Evolutionary conservation across 1,140 invertebrate species (phyloP), one percentile per base, ranked within the genome.

Genomic region (Oreohelix idahoensis): DNA sequence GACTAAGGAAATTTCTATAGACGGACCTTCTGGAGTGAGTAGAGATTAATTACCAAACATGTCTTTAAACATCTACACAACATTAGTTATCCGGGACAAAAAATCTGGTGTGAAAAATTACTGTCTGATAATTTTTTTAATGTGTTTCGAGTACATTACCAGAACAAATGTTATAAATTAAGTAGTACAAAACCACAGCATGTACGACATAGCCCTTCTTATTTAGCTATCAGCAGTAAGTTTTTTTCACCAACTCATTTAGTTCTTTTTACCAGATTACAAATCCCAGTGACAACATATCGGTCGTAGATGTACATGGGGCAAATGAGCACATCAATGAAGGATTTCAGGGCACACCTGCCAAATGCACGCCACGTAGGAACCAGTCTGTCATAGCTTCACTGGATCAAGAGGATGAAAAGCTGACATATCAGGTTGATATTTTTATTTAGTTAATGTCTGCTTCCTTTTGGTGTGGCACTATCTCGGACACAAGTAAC

Each of bases 401-500:
- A 35, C 35, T 84, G 35, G 83, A 83, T 17, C 76, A 1, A 42
- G 63, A 74, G 38, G 86, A 87, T 45, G 86, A 87, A 69, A 75
- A 81, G 36, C 84, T 87, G 10, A 85, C 86, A 10, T 87, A 87
- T 76, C 75, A 85, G 79, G 84, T 83, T 73, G 38, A 42, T n/a
- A n/a, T n/a, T n/a, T n/a, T n/a, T n/a, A n/a, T n/a, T n/a, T n/a
- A n/a, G n/a, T n/a, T n/a, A n/a, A n/a, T n/a, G n/a, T n/a, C n/a
- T n/a, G n/a, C n/a, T n/a, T n/a, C n/a, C n/a, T n/a, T n/a, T n/a
- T n/a, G n/a, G n/a, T n/a, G n/a, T n/a, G n/a, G n/a, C n/a, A n/a
- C n/a, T n/a, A n/a, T n/a, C n/a, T n/a, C n/a, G n/a, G n/a, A n/a
- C n/a, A n/a, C n/a, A n/a, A n/a, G n/a, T n/a, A n/a, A n/a, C n/a